Evolutionary conservation across 2,113 vertebrate genomes (phyloP), one percentile per base, ranked within the genome.

Genomic region (Barbus barbus): DNA sequence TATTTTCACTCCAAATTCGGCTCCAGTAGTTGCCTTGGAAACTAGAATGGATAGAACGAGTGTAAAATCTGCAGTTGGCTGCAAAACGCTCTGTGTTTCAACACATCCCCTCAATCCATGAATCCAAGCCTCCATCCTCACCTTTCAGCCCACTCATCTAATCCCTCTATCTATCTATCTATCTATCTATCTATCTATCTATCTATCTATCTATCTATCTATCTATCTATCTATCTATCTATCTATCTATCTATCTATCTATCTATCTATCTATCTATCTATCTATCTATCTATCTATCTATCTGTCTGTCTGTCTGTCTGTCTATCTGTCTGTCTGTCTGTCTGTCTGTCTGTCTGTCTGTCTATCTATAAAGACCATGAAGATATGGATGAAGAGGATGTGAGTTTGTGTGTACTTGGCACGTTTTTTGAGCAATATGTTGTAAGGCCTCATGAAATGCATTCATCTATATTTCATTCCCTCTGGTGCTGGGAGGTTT

Each of bases 21-120:
- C 82, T 86, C 86, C 71, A 89, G 76, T 81, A 84, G 93, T 93
- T 91, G 85, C 92, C 91, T 88, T 38, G 89, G 93, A 91, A 92
- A 93, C 91, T 88, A 82, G 87, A 88, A 91, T 26, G n/a, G 82
- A 88, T 51, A 58, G 80, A 84, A 81, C 5, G 77, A 33, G 61
- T 71, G 77, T 86, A 85, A 87, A 86, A 86, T 85, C 71, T 75
- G 82, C 74, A 86, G 89, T 88, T 85, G 83, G 88, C 89, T 87
- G 76, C 78, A 90, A 90, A 89, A 90, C 86, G 85, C 76, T 77
- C 81, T 4, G 1, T 79, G 33, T 41, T 65, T 44, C 73, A 46
- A 18, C 26, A 31, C 51, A 60, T 33, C 71, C 63, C 48, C 26
- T 53, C 38, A 61, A 44, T 60, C 53, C 24, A 73, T n/a, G 56